Conservation (phyloP, 2,113 vertebrate genomes). For the Carlito syrichta region DNA sequence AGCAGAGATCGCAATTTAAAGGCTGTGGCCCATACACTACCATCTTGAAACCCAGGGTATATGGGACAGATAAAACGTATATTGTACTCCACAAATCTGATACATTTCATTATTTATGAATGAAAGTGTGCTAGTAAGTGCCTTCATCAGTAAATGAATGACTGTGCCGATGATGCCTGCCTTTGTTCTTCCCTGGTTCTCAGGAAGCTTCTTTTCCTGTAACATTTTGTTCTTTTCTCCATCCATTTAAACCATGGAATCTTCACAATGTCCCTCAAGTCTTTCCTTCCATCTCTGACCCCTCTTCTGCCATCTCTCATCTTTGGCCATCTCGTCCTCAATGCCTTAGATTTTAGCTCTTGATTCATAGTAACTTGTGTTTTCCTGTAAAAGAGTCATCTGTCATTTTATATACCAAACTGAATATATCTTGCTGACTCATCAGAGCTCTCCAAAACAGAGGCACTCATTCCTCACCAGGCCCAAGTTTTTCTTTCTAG, state of each 20-base stretch:
- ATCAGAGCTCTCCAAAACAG: neutral
- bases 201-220: neutral
- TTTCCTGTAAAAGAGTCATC: neutral
- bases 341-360: neutral
- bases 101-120: neutral
- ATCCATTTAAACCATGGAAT: neutral
- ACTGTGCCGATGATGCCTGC: neutral
- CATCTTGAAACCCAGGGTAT: neutral
- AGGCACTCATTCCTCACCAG: accelerated
- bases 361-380: neutral
- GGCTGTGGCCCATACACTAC: too few species aligned
- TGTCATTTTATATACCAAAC: accelerated
- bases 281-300: neutral
- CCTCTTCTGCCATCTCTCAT: neutral
- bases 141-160: neutral
- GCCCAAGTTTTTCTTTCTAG: neutral
- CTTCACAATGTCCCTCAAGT: too few species aligned
- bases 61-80: neutral
- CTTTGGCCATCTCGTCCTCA: neutral
- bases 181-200: neutral
- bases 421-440: neutral
- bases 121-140: neutral
- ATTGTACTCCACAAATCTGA: neutral
- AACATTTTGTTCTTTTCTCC: neutral
- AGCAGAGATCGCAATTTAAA: neutral